Evolutionary conservation across 2,888 invertebrate genomes (phyloP).

Genomic region (Sclerodermus sp.): DNA sequence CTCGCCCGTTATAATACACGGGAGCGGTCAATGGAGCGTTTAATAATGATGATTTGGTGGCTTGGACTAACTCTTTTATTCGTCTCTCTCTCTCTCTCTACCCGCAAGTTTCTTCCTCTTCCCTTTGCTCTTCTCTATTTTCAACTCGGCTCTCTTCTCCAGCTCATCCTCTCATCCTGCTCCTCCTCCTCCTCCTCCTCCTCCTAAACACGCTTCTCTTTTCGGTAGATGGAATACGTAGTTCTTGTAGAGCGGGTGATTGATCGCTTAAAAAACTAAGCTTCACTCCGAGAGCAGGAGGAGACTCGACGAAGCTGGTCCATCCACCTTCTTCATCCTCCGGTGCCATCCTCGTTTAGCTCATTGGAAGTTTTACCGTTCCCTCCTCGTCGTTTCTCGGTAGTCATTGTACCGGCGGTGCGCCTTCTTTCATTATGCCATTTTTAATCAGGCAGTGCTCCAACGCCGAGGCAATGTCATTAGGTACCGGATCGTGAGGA

Average conservation of each 20-base stretch:
- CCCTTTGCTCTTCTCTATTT: too few relatives aligned
- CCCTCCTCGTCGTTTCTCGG: conserved; percentile 25
- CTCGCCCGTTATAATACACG: conserved; percentile 17
- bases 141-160: conserved; percentile 1
- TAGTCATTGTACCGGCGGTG: conserved; percentile 39
- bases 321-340: background rate
- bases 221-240: conserved; percentile 43
- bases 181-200: conserved; percentile 9
- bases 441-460: conserved; percentile 48
- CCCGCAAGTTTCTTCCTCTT: background rate
- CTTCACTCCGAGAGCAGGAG: conserved; percentile 26
- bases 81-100: conserved; percentile 6
- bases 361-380: background rate
- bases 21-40: conserved; percentile 30
- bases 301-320: conserved; percentile 9
- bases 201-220: conserved; percentile 22
- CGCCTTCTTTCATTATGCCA: conserved; percentile 52
- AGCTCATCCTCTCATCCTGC: conserved; percentile 16
- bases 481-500: conserved; percentile 25
- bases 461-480: conserved; percentile 35
- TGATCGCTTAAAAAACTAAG: conserved; percentile 51
- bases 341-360: background rate
- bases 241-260: conserved; percentile 49
- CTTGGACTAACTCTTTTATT: too few relatives aligned
- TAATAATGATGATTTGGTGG: conserved; percentile 35